Conservation (phyloP, 1,140 invertebrate species). For the Heliconius hermathena region DNA sequence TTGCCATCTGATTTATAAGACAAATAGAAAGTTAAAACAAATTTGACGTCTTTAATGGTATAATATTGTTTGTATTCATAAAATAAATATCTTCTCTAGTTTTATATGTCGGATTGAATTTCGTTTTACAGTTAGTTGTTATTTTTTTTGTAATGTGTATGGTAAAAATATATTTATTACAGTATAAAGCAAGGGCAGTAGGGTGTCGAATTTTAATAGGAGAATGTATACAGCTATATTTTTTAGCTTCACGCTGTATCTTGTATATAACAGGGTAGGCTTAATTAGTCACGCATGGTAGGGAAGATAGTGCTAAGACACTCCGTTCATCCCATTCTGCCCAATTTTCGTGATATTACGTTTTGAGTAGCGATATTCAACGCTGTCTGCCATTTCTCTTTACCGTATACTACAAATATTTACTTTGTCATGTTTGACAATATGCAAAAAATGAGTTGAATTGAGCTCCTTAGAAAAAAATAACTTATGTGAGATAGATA, state of each 20-base stretch:
- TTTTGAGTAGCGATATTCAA: too few relatives aligned
- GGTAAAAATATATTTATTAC: not conserved
- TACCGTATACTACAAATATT: too few relatives aligned
- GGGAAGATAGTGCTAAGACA: not conserved
- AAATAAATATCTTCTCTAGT: not conserved
- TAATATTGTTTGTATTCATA: not conserved
- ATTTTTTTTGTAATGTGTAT: not conserved
- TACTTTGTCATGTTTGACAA: too few relatives aligned
- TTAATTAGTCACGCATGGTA: too few relatives aligned
- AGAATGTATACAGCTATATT: not conserved
- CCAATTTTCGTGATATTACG: not conserved
- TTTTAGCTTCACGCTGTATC: not conserved
- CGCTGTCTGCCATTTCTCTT: too few relatives aligned
- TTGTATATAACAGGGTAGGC: not conserved
- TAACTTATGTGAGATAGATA: too few relatives aligned
- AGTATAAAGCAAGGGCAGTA: too few relatives aligned
- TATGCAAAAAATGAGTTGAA: too few relatives aligned
- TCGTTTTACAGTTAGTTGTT: not conserved
- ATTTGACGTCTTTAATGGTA: constrained; percentile 6
- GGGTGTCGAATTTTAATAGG: too few relatives aligned
- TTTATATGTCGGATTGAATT: not conserved
- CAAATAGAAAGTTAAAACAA: constrained; percentile 4
- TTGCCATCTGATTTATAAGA: constrained; percentile 9
- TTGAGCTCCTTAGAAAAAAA: too few relatives aligned
- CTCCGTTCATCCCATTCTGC: not conserved